Evolutionary conservation across 2,113 vertebrate species (phyloP).

Genomic region (Platysteira castanea): DNA sequence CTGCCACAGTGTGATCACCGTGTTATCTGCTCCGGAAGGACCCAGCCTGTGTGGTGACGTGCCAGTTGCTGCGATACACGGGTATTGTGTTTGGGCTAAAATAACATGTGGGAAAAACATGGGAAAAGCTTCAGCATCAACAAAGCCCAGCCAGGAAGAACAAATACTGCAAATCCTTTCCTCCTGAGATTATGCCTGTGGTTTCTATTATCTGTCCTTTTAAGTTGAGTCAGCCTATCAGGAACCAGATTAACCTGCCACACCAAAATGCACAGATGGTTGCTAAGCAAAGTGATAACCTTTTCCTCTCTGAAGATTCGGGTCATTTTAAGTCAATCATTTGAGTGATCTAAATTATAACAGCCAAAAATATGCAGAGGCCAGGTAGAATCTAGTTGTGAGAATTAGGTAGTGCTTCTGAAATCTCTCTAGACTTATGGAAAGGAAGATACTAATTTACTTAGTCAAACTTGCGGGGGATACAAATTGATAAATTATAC

Average conservation of each 20-base stretch:
- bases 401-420: not conserved
- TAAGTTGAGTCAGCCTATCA: not conserved
- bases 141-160: slow-evolving; percentile 22
- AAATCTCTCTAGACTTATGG: not conserved
- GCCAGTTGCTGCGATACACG: not conserved
- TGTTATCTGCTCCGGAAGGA: not conserved
- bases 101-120: not conserved
- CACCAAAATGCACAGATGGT: not conserved
- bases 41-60: not conserved
- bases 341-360: not conserved
- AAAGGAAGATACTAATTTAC: not conserved
- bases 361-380: not conserved
- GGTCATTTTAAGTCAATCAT: not conserved
- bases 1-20: not conserved
- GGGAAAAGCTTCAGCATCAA: slow-evolving; percentile 11
- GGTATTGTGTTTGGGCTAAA: not conserved
- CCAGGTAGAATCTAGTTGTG: not conserved
- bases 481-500: not conserved
- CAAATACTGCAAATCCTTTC: slow-evolving; percentile 17
- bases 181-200: not conserved
- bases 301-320: not conserved
- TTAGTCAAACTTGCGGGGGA: not conserved
- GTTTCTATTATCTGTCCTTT: slow-evolving; percentile 1
- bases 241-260: not conserved
- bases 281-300: not conserved